Evolutionary conservation across 2,888 invertebrate genomes (phyloP).

Genomic region (Phortica magna): DNA sequence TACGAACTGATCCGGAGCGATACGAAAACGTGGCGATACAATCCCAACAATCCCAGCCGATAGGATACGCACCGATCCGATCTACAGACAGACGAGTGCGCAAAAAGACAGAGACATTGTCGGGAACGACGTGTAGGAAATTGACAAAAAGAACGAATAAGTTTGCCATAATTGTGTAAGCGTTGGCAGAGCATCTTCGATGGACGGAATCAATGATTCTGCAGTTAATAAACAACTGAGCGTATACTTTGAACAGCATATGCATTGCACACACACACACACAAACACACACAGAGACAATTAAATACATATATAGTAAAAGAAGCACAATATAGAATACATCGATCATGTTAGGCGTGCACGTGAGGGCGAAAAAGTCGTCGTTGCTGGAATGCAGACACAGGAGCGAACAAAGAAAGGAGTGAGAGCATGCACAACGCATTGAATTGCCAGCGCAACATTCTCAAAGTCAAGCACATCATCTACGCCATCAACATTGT

Average conservation of each 20-base stretch:
- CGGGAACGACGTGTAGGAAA: conserved; percentile 19
- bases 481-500: conserved; percentile 1
- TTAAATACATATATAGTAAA: not conserved
- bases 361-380: conserved; percentile 11
- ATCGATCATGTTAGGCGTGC: conserved; percentile 5
- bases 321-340: not conserved
- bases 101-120: conserved; percentile 18
- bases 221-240: conserved; percentile 73
- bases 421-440: not conserved
- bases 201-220: conserved; percentile 39
- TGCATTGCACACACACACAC: not conserved
- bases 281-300: conserved; percentile 18
- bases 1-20: not conserved
- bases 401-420: not conserved
- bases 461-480: not conserved
- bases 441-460: not conserved
- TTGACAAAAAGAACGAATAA: conserved; percentile 60
- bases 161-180: conserved; percentile 76
- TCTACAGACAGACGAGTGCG: conserved; percentile 10
- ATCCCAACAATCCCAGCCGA: too few relatives aligned
- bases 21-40: not conserved
- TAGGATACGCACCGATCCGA: not conserved
- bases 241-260: not conserved
- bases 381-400: not conserved
- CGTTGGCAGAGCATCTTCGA: conserved; percentile 41